These are phyloP conservation scores for Macrobrachium rosenbergii DNA, from an alignment of 1,140 invertebrate species.

Conservation along the genomic window DNA sequence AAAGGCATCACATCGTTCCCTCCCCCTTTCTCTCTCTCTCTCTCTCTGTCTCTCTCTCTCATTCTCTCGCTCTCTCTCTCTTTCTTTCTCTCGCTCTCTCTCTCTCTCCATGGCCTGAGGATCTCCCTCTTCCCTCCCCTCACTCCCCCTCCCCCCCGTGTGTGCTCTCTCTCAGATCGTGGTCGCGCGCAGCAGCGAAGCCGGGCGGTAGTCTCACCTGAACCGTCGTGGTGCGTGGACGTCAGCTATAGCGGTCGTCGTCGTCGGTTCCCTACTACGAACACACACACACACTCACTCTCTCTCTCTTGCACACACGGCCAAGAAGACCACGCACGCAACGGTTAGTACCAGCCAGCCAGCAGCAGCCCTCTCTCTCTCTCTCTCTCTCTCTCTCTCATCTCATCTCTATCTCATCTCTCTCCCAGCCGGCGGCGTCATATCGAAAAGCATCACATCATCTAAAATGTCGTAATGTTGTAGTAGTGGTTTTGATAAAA, in stretches of 20 bases:
- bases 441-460: background rate
- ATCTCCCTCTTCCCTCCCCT: constrained; percentile 36
- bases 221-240: constrained; percentile 43
- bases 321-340: constrained; percentile 34
- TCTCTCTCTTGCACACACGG: constrained; percentile 16
- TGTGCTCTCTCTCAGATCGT: constrained; percentile 7
- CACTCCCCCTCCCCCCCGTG: constrained; percentile 9
- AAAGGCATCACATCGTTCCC: background rate
- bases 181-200: constrained; percentile 42
- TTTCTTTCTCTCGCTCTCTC: background rate
- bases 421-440: constrained; percentile 16
- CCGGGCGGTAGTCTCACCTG: constrained; percentile 49
- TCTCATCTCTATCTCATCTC: background rate
- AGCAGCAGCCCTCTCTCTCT: too few relatives aligned
- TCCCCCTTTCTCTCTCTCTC: background rate
- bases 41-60: background rate
- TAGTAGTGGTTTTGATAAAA: background rate
- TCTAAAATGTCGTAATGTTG: background rate
- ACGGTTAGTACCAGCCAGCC: constrained; percentile 35
- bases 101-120: constrained; percentile 26
- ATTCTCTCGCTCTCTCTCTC: background rate
- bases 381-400: too few relatives aligned
- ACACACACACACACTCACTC: constrained; percentile 20
- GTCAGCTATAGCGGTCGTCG: background rate
- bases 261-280: constrained; percentile 1